These are phyloP conservation scores for Ursus arctos DNA, from an alignment of 2,113 vertebrate species.

Conservation along the genomic window DNA sequence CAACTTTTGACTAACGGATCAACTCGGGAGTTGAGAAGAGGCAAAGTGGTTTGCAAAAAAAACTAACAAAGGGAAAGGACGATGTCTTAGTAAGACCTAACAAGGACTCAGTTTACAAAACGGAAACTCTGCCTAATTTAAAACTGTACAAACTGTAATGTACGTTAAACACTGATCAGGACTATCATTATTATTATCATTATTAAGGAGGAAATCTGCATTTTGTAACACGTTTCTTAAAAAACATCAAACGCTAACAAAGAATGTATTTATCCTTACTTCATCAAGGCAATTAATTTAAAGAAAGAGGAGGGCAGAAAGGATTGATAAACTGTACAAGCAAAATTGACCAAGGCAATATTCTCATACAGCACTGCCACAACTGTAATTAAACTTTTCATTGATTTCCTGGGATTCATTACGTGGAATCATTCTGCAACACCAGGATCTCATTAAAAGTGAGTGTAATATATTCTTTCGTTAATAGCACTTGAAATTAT, in stretches of 20 bases:
- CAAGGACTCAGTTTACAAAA: conserved; percentile 11
- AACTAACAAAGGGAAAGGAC: neutral
- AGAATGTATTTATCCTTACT: conserved; percentile 82
- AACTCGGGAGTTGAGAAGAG: neutral
- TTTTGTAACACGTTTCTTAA: conserved; percentile 53
- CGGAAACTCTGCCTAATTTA: neutral
- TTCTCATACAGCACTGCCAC: conserved; percentile 78
- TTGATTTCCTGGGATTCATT: conserved; percentile 89
- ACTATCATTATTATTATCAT: neutral
- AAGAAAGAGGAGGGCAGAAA: conserved; percentile 80
- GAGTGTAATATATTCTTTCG: conserved; percentile 77
- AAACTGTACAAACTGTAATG: neutral
- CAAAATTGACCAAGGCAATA: conserved; percentile 84
- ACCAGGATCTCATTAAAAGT: conserved; percentile 84
- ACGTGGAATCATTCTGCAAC: conserved; percentile 81
- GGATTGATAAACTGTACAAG: conserved; percentile 82
- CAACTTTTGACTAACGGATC: neutral
- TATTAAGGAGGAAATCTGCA: neutral
- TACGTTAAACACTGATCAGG: neutral
- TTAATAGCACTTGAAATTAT: conserved; percentile 78
- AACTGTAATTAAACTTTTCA: conserved; percentile 88
- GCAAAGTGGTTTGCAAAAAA: neutral
- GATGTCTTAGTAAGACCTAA: neutral
- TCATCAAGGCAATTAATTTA: conserved; percentile 84
- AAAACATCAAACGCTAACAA: conserved; percentile 84